These are phyloP conservation scores for Nanorana parkeri DNA, from an alignment of 2,113 vertebrate species.

Conservation along the genomic window DNA sequence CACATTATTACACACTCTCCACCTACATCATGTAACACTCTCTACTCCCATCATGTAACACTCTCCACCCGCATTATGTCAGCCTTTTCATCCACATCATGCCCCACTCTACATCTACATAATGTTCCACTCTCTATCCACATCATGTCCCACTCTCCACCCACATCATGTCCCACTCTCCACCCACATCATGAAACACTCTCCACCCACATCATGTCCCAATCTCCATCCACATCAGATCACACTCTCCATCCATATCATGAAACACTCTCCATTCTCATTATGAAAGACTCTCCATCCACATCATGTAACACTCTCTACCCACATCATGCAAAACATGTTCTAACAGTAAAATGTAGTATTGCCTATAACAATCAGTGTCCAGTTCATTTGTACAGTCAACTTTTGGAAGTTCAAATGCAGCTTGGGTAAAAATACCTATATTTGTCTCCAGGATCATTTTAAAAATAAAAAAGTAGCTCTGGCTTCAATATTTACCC, in stretches of 20 bases:
- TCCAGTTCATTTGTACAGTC: no score
- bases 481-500: no score
- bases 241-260: neutral
- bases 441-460: no score
- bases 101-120: neutral
- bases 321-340: neutral
- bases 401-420: no score
- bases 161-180: neutral
- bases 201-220: neutral
- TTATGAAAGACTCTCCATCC: neutral
- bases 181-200: neutral
- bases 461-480: no score
- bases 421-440: no score
- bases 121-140: neutral
- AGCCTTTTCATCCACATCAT: neutral
- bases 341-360: neutral
- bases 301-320: neutral
- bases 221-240: neutral
- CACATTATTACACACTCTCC: neutral
- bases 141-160: neutral
- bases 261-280: neutral
- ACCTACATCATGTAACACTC: neutral
- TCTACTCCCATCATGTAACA: neutral
- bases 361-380: no score
- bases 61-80: neutral